Base-by-base conservation (phyloP, 2,888 invertebrate species). In the Acronicta aceris region DNA sequence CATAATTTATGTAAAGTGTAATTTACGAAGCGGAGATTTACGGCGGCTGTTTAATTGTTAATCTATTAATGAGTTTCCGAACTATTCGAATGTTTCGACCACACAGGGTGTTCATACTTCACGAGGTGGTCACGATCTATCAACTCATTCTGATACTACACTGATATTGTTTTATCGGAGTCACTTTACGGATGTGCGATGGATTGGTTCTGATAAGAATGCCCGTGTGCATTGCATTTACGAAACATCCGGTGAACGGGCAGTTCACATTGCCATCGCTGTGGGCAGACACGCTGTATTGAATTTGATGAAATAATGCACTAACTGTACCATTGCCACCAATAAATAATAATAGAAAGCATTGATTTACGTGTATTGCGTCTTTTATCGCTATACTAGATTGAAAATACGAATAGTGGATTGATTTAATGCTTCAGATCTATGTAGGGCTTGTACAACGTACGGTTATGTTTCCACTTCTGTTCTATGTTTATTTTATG, bases 21-120 rank as follows among this genome's bases (percentile, higher is more conserved):
- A 21, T 56, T 65, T 63, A 60, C 61, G 52, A 59, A 47, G 13
- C 15, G 33, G 40, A 70, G 73, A 76, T 78, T 76, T 78, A 78
- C 63, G 58, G 33, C 62, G 25, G 30, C 38, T 54, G 27, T 65
- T 70, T 71, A 79, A 71, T 77, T 71, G 71, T 52, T 70, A 76
- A 68, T 71, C 15, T 71, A 67, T 69, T 79, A 76, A 71, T 79
- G 71, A 74, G 65, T 71, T 74, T 59, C 63, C 62, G 42, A 72
- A 73, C 62, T 65, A 65, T 73, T 62, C 55, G 57, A 58, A 25
- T 58, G 53, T 55, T 40, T 21, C 38, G 78, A 78, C 78, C 88
- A 87, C 87, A 86, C 79, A 74, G 75, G 77, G 76, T 79, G 74
- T 77, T 78, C 33, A 78, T 79, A 75, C 87, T 85, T 81, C 81